Evolutionary conservation across 2,113 vertebrate species (phyloP).

Genomic region (Epinephelus lanceolatus): DNA sequence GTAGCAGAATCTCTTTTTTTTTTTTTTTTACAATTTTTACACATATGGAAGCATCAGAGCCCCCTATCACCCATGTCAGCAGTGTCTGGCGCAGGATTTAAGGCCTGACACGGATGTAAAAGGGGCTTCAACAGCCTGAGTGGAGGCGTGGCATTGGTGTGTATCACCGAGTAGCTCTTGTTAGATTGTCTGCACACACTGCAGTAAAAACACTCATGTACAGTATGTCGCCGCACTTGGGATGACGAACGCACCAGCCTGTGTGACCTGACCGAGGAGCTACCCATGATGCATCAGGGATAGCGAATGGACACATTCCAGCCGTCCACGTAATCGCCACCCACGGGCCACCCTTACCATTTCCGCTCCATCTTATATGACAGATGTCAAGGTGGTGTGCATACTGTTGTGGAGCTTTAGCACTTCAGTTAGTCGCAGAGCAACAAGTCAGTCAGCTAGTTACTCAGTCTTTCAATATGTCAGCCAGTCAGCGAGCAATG

Average conservation of each 20-base stretch:
- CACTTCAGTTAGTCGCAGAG: constrained; percentile 4
- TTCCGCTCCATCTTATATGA: neutral
- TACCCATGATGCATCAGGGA: constrained; percentile 25
- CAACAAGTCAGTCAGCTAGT: constrained; percentile 23
- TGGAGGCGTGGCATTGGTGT: constrained; percentile 23
- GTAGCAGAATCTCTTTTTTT: constrained; percentile 66
- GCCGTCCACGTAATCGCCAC: constrained; percentile 25
- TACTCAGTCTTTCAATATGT: neutral
- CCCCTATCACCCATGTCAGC: constrained; percentile 24
- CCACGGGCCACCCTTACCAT: constrained; percentile 1
- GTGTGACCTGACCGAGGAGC: constrained; percentile 18
- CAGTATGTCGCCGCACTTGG: neutral
- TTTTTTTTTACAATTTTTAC: no score
- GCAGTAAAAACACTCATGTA: constrained; percentile 15
- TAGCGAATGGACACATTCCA: constrained; percentile 25
- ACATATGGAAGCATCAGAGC: constrained; percentile 24
- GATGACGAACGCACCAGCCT: constrained; percentile 12
- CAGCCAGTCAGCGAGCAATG: neutral
- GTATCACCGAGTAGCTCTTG: constrained; percentile 8
- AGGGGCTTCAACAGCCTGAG: constrained; percentile 44
- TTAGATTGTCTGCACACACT: neutral
- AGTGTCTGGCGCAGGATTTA: constrained; percentile 47
- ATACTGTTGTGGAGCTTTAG: constrained; percentile 11
- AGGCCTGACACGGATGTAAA: constrained; percentile 52
- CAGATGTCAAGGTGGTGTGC: constrained; percentile 18